Conservation (phyloP, 2,797 vertebrate species). For the Lagocephalus sceleratus region DNA sequence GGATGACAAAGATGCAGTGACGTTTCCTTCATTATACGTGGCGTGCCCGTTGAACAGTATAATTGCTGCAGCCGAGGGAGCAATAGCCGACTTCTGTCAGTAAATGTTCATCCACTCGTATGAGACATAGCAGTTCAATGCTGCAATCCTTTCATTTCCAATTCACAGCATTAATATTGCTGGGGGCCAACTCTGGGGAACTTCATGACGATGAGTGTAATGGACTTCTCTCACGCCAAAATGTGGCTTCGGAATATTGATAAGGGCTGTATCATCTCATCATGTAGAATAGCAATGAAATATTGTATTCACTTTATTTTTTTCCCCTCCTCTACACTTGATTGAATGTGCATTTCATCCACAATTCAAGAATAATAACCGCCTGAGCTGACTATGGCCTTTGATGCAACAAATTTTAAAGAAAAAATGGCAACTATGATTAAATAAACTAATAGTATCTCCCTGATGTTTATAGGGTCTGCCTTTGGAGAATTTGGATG, state of each 20-base stretch:
- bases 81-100: conserved; percentile 59
- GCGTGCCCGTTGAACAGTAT: conserved; percentile 49
- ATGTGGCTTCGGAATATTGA: conserved; percentile 56
- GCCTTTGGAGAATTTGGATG: conserved; percentile 16
- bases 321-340: conserved; percentile 4
- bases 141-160: conserved; percentile 60
- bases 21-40: conserved; percentile 46
- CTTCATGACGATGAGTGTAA: conserved; percentile 53
- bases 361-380: conserved; percentile 38
- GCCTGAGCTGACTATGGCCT: conserved; percentile 6
- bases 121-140: conserved; percentile 45
- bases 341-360: conserved; percentile 32
- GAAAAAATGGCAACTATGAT: conserved; percentile 29
- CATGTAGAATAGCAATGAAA: conserved; percentile 39
- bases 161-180: conserved; percentile 64
- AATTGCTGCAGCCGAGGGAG: conserved; percentile 62
- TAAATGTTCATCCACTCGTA: conserved; percentile 53
- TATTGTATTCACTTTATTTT: conserved; percentile 1
- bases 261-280: conserved; percentile 32
- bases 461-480: conserved; percentile 22
- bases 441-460: conserved; percentile 24
- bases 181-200: conserved; percentile 54
- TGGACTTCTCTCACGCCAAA: conserved; percentile 56
- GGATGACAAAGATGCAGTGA: conserved; percentile 42
- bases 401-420: conserved; percentile 36